Conservation (phyloP, 2,113 vertebrate genomes). For the Pyrgilauda ruficollis region DNA sequence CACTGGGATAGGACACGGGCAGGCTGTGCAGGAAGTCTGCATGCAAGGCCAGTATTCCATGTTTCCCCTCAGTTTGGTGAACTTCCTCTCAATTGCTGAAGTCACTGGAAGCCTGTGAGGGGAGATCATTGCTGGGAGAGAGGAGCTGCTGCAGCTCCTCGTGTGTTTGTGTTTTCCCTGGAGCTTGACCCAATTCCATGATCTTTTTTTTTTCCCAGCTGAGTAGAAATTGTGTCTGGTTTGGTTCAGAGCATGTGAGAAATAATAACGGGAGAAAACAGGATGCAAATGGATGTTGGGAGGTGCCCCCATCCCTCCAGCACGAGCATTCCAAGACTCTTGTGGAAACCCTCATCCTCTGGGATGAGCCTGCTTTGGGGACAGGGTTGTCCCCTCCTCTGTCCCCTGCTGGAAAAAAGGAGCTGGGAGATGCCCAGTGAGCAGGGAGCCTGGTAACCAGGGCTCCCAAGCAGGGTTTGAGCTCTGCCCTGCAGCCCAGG, state of each 20-base stretch:
- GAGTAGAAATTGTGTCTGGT: background rate
- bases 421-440: background rate
- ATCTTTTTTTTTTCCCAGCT: background rate
- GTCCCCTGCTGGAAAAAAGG: background rate
- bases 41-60: background rate
- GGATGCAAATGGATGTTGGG: background rate
- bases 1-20: background rate
- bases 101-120: background rate
- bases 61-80: background rate
- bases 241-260: background rate
- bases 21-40: conserved; percentile 4
- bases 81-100: background rate
- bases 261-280: background rate
- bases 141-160: background rate
- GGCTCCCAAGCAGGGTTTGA: background rate
- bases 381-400: background rate
- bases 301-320: background rate
- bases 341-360: background rate
- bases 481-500: background rate
- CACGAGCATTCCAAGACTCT: background rate
- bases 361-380: no score
- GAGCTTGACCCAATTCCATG: background rate
- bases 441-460: accelerated
- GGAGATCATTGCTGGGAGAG: background rate
- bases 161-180: background rate